phyloP scores from a whole-genome alignment of 1,140 invertebrate genomes.

The Daktulosphaira vitifoliae region DNA sequence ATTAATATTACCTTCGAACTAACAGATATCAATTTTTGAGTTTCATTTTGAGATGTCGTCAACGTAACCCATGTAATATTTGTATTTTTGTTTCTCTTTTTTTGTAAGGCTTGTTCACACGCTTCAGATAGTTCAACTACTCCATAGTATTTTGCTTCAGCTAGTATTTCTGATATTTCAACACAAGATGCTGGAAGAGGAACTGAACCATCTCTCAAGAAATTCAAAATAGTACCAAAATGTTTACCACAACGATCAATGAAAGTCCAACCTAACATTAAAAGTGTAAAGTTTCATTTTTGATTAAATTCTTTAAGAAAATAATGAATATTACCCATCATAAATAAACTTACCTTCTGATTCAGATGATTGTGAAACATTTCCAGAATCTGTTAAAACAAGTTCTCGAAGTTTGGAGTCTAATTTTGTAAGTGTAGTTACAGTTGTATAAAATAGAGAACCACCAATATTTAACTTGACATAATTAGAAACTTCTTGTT shows the following conservation, averaged over 20 bases:
- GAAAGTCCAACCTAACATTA: slow-evolving; percentile 82
- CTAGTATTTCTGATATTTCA: slow-evolving; percentile 76
- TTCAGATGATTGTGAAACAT: slow-evolving; percentile 95
- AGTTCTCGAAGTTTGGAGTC: slow-evolving; percentile 96
- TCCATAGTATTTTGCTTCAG: slow-evolving; percentile 96
- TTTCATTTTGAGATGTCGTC: slow-evolving; percentile 91
- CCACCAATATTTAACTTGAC: slow-evolving; percentile 96
- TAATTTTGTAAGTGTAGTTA: slow-evolving; percentile 91
- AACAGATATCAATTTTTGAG: slow-evolving; percentile 77
- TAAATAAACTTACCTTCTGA: slow-evolving; percentile 68
- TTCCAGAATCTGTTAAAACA: slow-evolving; percentile 70
- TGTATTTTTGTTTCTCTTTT: slow-evolving; percentile 72
- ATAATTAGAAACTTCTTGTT: slow-evolving; percentile 55
- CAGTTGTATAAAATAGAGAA: slow-evolving; percentile 83
- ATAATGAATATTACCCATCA: neutral
- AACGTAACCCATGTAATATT: slow-evolving; percentile 87
- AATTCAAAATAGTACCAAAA: slow-evolving; percentile 94
- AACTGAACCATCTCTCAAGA: slow-evolving; percentile 85
- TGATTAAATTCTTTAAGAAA: neutral
- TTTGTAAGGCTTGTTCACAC: slow-evolving; percentile 68
- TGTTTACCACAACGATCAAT: slow-evolving; percentile 97
- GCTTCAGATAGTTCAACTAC: slow-evolving; percentile 75
- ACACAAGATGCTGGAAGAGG: slow-evolving; percentile 82
- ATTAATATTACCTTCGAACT: slow-evolving; percentile 63
- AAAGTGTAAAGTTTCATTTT: neutral